Evolutionary conservation across 35 echinoderm and acorn worm genomes (phyloP).

Genomic region (Heliocidaris tuberculata): DNA sequence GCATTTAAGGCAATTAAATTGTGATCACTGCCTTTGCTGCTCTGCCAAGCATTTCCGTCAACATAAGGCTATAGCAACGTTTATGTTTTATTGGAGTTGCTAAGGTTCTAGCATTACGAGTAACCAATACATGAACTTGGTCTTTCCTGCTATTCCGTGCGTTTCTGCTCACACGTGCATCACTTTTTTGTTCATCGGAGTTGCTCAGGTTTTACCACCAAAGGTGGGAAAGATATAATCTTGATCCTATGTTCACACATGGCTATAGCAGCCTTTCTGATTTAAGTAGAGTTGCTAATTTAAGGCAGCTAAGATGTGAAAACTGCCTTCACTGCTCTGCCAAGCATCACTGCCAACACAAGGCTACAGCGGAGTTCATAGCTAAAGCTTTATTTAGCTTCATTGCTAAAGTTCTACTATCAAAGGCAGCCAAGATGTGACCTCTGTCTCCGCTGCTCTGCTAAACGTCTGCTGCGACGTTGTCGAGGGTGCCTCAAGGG

Average conservation of each 20-base stretch:
- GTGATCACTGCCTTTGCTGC: background rate
- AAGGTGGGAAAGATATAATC: background rate
- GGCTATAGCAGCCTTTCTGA: too few relatives aligned
- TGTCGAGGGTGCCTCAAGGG: background rate
- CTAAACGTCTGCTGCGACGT: conserved; percentile 21
- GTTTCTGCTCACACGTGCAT: background rate
- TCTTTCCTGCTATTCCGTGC: background rate
- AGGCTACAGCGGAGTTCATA: too few relatives aligned
- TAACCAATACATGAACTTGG: background rate
- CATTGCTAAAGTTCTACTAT: background rate
- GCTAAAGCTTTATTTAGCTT: too few relatives aligned
- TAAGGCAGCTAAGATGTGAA: too few relatives aligned
- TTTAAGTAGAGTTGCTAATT: too few relatives aligned
- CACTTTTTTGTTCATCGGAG: background rate
- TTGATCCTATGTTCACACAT: too few relatives aligned
- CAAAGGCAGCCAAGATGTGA: background rate
- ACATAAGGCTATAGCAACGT: background rate
- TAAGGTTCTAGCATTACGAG: background rate
- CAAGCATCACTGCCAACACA: background rate
- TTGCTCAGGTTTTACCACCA: background rate
- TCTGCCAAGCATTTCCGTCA: background rate
- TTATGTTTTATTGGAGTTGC: background rate
- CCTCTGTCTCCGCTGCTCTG: conserved; percentile 23
- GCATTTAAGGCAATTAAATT: background rate
- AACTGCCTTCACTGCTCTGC: background rate